Base-by-base conservation (phyloP, 2,797 vertebrate genomes). In the Myiotriccus ornatus region DNA sequence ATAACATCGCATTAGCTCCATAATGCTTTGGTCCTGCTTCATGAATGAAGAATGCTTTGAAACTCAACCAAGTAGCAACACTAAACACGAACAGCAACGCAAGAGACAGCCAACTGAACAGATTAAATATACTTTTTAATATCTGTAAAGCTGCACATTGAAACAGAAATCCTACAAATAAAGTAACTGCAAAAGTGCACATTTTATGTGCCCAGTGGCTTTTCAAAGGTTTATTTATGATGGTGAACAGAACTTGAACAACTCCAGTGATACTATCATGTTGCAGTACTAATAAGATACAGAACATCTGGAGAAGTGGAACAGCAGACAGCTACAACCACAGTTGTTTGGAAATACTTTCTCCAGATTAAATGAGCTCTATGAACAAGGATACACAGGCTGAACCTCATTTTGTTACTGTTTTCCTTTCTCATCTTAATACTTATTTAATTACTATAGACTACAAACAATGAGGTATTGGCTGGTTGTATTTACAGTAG, bases 41-140 rank as follows among this genome's bases (percentile, higher is more conserved):
- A 59, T 44, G 76, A 96, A 86, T 47, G 81, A 94, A 65, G 62
- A 78, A 88, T 71, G 46, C 71, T 91, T 95, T 91, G 91, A 93
- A 97, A 94, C n/a, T 89, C 82, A 75, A 68, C 52, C 44, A 76
- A 79, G 90, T 67, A 87, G 67, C 77, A 86, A 60, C 60, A 75
- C 30, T 70, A 87, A 95, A 89, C 63, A 93, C 52, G 65, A 95
- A 79, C 34, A 83, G 52, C 71, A 79, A 46, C 18, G 60, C 9
- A 2, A 83, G 60, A 94, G 67, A 92, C 3, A 13, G 89, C 41
- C 49, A 90, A 32, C 18, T 50, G 74, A 83, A 89, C 15, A 73
- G 68, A 82, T 87, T 77, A 92, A 89, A 93, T 74, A 47, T 27
- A 85, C 21, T 77, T 84, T 78, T 93, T 79, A 94, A 49, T 91